phyloP scores from a whole-genome alignment of 2,797 vertebrate genomes.

The Alfaro cultratus region DNA sequence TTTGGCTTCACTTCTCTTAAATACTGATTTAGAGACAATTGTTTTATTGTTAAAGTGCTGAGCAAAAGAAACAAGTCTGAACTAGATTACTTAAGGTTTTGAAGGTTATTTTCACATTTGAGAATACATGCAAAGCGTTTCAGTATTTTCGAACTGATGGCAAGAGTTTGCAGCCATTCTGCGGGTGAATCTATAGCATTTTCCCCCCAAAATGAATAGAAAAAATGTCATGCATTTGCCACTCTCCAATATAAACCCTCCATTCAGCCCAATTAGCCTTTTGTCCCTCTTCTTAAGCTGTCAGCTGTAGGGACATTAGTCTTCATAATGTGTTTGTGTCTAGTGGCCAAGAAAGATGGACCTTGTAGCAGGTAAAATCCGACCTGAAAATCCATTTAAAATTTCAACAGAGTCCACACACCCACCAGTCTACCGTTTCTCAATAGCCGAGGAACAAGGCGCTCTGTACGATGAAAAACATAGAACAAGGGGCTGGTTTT shows the following conservation, averaged over 20 bases:
- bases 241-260: slow-evolving; percentile 52
- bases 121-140: not conserved
- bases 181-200: slow-evolving; percentile 2
- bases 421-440: too few species aligned
- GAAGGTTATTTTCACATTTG: not conserved
- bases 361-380: not conserved
- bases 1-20: slow-evolving; percentile 25
- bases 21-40: slow-evolving; percentile 32
- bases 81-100: slow-evolving; percentile 22
- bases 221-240: not conserved
- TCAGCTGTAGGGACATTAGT: slow-evolving; percentile 60
- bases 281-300: slow-evolving; percentile 63
- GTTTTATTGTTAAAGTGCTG: slow-evolving; percentile 26
- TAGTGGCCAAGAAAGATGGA: slow-evolving; percentile 17
- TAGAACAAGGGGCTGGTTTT: too few species aligned
- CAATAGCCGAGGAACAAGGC: too few species aligned
- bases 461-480: too few species aligned
- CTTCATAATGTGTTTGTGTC: slow-evolving; percentile 48
- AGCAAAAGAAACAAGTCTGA: not conserved
- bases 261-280: slow-evolving; percentile 76
- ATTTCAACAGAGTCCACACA: too few species aligned
- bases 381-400: too few species aligned
- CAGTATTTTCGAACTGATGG: not conserved
- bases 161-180: not conserved
- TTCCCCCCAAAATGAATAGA: not conserved